phyloP scores from a whole-genome alignment of 2,797 vertebrate genomes.

The Acipenser oxyrinchus region DNA sequence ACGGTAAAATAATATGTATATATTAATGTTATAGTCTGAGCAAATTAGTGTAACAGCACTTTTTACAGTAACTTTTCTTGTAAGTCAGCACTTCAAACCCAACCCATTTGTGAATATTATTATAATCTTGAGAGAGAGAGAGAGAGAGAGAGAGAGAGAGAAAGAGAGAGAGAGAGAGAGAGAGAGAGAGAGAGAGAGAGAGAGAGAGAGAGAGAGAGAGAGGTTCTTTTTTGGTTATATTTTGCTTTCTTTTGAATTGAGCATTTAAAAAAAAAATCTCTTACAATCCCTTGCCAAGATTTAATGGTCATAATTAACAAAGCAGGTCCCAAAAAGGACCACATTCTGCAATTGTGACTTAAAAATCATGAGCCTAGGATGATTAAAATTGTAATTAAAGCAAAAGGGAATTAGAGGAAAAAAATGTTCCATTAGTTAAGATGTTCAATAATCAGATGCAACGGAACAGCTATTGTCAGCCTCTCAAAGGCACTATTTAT shows the following conservation, averaged over 20 bases:
- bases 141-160: not conserved
- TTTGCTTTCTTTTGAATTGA: slow-evolving; percentile 16
- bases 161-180: slow-evolving; percentile 11
- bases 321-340: slow-evolving; percentile 18
- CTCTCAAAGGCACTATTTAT: slow-evolving; percentile 39
- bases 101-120: slow-evolving; percentile 14
- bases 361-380: slow-evolving; percentile 39
- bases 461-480: slow-evolving; percentile 28
- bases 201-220: not conserved
- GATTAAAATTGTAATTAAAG: slow-evolving; percentile 42
- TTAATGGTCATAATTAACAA: slow-evolving; percentile 1
- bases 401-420: slow-evolving; percentile 19
- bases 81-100: slow-evolving; percentile 18
- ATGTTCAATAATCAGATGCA: slow-evolving; percentile 25
- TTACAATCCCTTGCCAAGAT: not conserved
- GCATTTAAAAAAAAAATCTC: slow-evolving; percentile 28
- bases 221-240: no score
- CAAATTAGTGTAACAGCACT: slow-evolving; percentile 9
- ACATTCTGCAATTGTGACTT: slow-evolving; percentile 26
- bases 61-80: slow-evolving; percentile 20
- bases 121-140: not conserved
- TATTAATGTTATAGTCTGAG: not conserved
- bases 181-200: no score
- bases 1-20: slow-evolving; percentile 7
- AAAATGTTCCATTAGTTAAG: slow-evolving; percentile 11